phyloP scores from a whole-genome alignment of 2,797 vertebrate genomes.

The Ctenosaura bakeri region DNA sequence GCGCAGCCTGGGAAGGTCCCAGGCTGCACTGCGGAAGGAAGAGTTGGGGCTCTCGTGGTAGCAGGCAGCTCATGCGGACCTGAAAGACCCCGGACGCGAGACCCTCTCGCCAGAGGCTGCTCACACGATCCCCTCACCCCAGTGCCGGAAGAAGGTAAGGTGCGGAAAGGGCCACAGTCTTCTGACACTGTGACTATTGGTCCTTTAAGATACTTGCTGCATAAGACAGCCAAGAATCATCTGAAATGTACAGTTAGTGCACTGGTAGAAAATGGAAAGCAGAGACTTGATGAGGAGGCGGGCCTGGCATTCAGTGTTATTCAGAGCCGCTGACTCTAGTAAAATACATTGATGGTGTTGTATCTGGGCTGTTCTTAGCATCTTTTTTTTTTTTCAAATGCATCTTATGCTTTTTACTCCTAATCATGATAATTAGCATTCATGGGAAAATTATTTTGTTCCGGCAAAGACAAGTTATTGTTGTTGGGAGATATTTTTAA shows the following conservation, averaged over 20 bases:
- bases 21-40: too few species aligned
- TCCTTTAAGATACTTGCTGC: not conserved
- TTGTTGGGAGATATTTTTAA: not conserved
- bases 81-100: too few species aligned
- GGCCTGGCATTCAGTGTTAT: not conserved
- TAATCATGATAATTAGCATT: conserved; percentile 14
- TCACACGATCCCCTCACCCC: too few species aligned
- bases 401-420: conserved; percentile 41
- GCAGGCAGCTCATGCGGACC: too few species aligned
- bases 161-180: not conserved
- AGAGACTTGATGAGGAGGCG: not conserved
- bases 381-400: not conserved
- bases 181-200: not conserved
- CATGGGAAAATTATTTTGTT: conserved; percentile 4
- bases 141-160: too few species aligned
- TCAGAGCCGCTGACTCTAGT: not conserved
- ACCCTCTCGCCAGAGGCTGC: too few species aligned
- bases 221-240: not conserved
- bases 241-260: not conserved
- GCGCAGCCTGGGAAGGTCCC: too few species aligned
- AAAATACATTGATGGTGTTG: not conserved
- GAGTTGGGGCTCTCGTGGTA: too few species aligned
- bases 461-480: conserved; percentile 25
- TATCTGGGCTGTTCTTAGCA: not conserved
- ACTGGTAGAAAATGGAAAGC: not conserved